phyloP scores from a whole-genome alignment of 30 jellyfish, hydroid and myxozoan genomes.

The Aurelia sp. region DNA sequence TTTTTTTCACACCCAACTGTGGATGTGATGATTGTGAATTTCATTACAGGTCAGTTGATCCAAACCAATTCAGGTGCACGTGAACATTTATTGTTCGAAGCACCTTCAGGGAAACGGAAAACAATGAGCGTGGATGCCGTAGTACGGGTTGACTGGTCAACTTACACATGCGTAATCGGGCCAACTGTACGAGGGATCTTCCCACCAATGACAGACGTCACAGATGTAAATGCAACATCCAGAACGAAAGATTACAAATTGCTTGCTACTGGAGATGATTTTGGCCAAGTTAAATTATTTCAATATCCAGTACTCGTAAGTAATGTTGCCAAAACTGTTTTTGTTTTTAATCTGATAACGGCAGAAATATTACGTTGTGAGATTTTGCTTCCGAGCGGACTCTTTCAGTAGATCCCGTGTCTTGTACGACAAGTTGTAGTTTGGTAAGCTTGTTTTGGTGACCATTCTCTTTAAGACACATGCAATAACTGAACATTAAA shows the following conservation, averaged over 20 bases:
- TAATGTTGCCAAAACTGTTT: neutral
- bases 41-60: constrained; percentile 73
- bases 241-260: constrained; percentile 87
- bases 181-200: constrained; percentile 96
- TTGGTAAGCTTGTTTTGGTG: too few relatives aligned
- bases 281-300: constrained; percentile 90
- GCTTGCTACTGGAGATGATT: constrained; percentile 97
- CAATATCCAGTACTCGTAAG: constrained; percentile 93
- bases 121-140: constrained; percentile 90
- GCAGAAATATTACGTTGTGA: too few relatives aligned
- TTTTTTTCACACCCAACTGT: neutral
- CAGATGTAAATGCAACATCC: constrained; percentile 91
- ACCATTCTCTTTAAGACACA: too few relatives aligned
- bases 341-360: neutral
- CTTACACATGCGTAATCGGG: constrained; percentile 92
- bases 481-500: too few relatives aligned
- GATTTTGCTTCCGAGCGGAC: too few relatives aligned
- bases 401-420: too few relatives aligned
- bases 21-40: too few relatives aligned
- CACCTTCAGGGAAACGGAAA: constrained; percentile 94
- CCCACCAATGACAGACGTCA: constrained; percentile 95
- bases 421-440: too few relatives aligned
- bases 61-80: constrained; percentile 98
- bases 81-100: constrained; percentile 90
- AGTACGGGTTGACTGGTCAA: constrained; percentile 88